Base-by-base conservation (phyloP, 2,888 invertebrate genomes). In the Hyppa rectilinea region DNA sequence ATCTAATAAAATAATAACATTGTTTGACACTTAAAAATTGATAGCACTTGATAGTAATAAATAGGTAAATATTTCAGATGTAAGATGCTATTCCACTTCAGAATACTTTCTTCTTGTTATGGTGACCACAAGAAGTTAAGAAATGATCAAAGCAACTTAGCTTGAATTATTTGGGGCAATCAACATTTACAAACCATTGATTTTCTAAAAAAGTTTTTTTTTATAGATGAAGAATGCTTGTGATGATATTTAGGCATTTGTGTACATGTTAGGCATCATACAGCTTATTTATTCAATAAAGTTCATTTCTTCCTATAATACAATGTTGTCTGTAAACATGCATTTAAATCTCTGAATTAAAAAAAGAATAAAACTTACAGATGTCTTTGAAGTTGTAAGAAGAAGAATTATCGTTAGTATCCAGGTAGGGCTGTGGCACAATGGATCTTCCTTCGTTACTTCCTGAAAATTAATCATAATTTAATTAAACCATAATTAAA, bases 371-470 rank as follows among this genome's bases (percentile, higher is more conserved):
- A 71, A 61, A 92, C 95, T 93, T 87, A 96, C 96, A 90, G 80
- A 95, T 79, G 80, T 95, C 95, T 87, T 92, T 93, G 80, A 92
- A 95, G 82, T 85, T 90, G 79, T 92, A 93, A 20, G 92, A 74
- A 58, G 89, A 88, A 80, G 90, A 92, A 68, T 94, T 95, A 55
- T 95, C 94, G 79, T 96, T 96, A n/a, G 96, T 92, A 84, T 96
- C 96, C 83, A 97, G 89, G 83, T 96, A 94, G 17, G 96, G 93
- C 85, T 97, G 96, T 60, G 96, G 91, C n/a, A 96, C 96, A 84
- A 96, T 91, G 63, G 96, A 93, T 78, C 96, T 96, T 50, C 96
- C 96, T 70, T 94, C 92, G 73, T 85, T 85, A 83, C 92, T 92
- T 63, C 91, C 96, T 95, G 92, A 84, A 95, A 94, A 87, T 75